Percentiles rank a stretch among this genome's conserved stretches.
These are phyloP conservation scores for Ametastegia equiseti DNA, from an alignment of 2,888 invertebrate species.

Conservation along the genomic window DNA sequence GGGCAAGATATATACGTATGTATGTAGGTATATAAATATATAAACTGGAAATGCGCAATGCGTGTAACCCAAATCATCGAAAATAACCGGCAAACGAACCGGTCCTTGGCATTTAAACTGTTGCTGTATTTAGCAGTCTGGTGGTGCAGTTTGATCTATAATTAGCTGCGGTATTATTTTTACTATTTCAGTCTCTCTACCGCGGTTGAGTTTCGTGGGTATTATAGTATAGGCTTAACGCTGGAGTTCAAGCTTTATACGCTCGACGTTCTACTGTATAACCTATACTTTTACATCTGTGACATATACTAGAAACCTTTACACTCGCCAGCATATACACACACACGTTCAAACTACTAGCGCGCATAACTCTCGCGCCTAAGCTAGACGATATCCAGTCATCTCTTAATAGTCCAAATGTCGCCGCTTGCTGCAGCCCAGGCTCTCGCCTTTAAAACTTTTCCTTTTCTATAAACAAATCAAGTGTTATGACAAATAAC, in stretches of 20 bases:
- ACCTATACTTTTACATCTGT: not conserved
- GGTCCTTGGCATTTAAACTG: conserved; percentile 44
- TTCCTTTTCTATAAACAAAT: conserved; percentile 9
- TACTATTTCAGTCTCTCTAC: conserved; percentile 39
- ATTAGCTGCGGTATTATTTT: conserved; percentile 59
- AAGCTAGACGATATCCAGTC: conserved; percentile 18
- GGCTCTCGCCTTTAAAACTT: too few relatives aligned
- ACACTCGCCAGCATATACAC: too few relatives aligned
- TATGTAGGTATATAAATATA: not conserved
- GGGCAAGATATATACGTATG: not conserved
- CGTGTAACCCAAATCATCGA: conserved; percentile 13
- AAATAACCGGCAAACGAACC: conserved; percentile 38
- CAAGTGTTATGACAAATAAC: not conserved
- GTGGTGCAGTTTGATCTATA: conserved; percentile 58
- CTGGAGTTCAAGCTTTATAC: conserved; percentile 38
- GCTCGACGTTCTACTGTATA: not conserved
- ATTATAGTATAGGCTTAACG: too few relatives aligned
- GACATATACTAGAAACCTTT: too few relatives aligned
- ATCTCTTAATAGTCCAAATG: conserved; percentile 4
- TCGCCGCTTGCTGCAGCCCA: too few relatives aligned
- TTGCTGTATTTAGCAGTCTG: conserved; percentile 45
- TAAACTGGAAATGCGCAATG: not conserved
- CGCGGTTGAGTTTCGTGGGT: not conserved
- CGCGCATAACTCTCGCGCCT: conserved; percentile 26
- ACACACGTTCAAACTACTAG: conserved; percentile 14